Evolutionary conservation across 2,888 invertebrate genomes (phyloP).

Genomic region (Erynnis tages): DNA sequence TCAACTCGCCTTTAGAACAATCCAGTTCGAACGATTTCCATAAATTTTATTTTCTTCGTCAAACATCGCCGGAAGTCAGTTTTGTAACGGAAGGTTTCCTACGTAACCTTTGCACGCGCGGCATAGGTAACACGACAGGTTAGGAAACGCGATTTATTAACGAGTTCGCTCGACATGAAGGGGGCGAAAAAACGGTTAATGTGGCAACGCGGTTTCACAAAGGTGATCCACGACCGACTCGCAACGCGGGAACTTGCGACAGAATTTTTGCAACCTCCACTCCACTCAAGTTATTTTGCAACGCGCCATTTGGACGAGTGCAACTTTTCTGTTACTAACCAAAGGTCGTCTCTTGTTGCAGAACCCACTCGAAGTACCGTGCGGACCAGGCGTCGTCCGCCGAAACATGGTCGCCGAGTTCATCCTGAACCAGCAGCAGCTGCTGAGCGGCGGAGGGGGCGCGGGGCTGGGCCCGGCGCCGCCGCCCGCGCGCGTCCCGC

Average conservation of each 20-base stretch:
- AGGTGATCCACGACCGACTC: conserved; percentile 65
- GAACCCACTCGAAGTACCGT: conserved; percentile 72
- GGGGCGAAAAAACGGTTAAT: conserved; percentile 62
- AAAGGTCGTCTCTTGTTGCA: conserved; percentile 66
- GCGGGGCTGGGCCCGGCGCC: conserved; percentile 64
- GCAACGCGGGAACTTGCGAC: conserved; percentile 64
- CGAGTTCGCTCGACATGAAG: conserved; percentile 63
- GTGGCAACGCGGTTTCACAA: conserved; percentile 68
- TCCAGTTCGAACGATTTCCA: conserved; percentile 1
- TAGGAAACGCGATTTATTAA: conserved; percentile 65
- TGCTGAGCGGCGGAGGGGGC: conserved; percentile 63
- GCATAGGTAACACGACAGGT: conserved; percentile 48
- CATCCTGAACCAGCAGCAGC: conserved; percentile 86
- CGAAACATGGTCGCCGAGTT: conserved; percentile 94
- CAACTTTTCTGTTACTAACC: conserved; percentile 49
- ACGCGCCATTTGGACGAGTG: conserved; percentile 44
- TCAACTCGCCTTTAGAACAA: conserved; percentile 33
- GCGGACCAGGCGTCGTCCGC: conserved; percentile 79
- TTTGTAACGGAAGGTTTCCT: conserved; percentile 59
- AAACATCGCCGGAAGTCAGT: conserved; percentile 46
- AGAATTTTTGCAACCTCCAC: conserved; percentile 62
- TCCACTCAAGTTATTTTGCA: conserved; percentile 54
- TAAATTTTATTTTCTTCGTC: neutral
- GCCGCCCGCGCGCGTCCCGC: conserved; percentile 57
- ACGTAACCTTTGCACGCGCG: conserved; percentile 55